Conservation (phyloP, 2,797 vertebrate genomes). For the Enteromius radiatus region DNA sequence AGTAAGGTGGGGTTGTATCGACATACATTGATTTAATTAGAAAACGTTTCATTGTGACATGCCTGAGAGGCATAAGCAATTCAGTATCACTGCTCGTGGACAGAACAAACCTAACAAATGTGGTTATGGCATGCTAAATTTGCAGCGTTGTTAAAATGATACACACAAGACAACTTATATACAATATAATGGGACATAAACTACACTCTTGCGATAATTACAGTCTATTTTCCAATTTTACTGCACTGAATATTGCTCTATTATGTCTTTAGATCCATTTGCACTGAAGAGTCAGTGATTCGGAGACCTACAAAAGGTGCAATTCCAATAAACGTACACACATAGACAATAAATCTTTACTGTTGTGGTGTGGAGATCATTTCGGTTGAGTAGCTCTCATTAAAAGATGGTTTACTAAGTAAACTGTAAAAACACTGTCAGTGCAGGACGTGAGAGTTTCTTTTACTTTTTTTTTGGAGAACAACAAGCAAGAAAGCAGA, state of each 20-base stretch:
- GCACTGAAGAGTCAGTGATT: slow-evolving; percentile 1
- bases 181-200: slow-evolving; percentile 4
- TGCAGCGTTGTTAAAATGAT: neutral
- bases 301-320: neutral
- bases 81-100: neutral
- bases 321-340: neutral
- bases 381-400: neutral
- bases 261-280: slow-evolving; percentile 6
- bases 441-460: slow-evolving; percentile 38
- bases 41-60: neutral
- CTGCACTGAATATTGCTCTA: neutral
- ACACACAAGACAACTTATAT: neutral
- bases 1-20: neutral
- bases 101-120: neutral
- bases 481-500: slow-evolving; percentile 58
- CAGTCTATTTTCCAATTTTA: slow-evolving; percentile 8
- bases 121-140: neutral
- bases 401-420: slow-evolving; percentile 17
- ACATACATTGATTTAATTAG: neutral
- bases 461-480: slow-evolving; percentile 41
- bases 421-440: neutral
- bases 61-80: neutral
- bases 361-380: neutral
- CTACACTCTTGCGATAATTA: neutral
- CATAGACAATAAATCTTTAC: neutral